Base-by-base conservation (phyloP, 2,113 vertebrate genomes). In the Artemisiospiza belli region DNA sequence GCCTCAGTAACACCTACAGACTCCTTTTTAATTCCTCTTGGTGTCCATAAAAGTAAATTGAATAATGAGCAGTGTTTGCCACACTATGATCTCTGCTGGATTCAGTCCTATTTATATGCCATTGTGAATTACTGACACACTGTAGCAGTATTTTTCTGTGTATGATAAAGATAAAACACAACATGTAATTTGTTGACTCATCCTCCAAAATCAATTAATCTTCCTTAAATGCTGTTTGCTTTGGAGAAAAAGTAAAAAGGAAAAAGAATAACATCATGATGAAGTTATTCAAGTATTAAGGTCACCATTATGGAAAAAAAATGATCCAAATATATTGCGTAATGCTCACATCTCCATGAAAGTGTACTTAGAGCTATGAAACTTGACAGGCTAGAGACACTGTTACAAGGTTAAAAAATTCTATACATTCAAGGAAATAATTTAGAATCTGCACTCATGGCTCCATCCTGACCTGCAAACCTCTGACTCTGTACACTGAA, bases 121-220 rank as follows among this genome's bases (percentile, higher is more conserved):
- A 89, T 24, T 18, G 5, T 70, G 47, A 95, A 90, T 79, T 91
- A 85, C 33, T 90, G 91, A 89, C 66, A 87, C 43, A 8, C 18
- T 61, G 25, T 41, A 88, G 51, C 70, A 88, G 47, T 64, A 25
- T 75, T 72, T 89, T 77, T 94, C 59, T 63, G 31, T 54, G 33
- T 67, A 83, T 44, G 57, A 72, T 55, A 94, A 89, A 92, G 73
- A 83, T 41, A 89, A 91, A 94, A 83, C 28, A 72, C 43, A 85
- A 64, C 57, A 62, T 41, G 55, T 52, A 74, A 75, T 62, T 80
- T 75, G 69, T 67, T 90, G 70, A 95, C 39, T 95, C 64, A 77
- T 35, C 82, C 31, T 78, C 51, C 46, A 87, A 95, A 92, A 62
- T 69, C 57, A 75, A 51, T 82, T 80, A 24, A 69, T 75, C 72